Base-by-base conservation (phyloP, 1,140 invertebrate genomes). In the Panonychus citri region DNA sequence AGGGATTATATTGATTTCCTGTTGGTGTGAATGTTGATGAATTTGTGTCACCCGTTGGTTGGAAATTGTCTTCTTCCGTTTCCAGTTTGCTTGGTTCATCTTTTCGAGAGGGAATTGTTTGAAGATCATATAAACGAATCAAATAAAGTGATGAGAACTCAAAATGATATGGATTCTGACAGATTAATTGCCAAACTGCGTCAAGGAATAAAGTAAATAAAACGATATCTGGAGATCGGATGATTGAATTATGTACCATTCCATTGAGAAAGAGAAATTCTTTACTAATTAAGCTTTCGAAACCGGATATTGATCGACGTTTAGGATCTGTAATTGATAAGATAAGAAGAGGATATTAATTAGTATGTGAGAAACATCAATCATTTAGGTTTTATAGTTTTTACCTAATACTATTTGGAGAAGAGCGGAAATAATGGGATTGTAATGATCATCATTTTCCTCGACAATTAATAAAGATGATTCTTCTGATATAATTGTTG, bases 71-170 rank as follows among this genome's bases (percentile, higher is more conserved):
- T 10, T n/a, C 21, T 46, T 46, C 21, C 15, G n/a, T 15, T 46
- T 13, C 21, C 15, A 24, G n/a, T 46, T 13, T 46, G 10, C 13
- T 15, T 21, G 21, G n/a, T 46, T 46, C 43, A 21, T 46, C 43
- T 46, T 21, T 21, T 10, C 43, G n/a, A n/a, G n/a, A 10, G 24
- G 39, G 42, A 28, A 53, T 57, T 17, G 24, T 58, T 26, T 54
- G 57, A 19, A 80, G 77, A 70, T 96, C 89, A 85, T 87, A 93
- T 3, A 94, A 66, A 0, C 83, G 81, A 7, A 83, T 87, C 43
- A 96, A 75, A 70, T 90, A 91, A 0, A 82, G 86, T 71, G 93
- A 85, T 5, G 84, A 84, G 70, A 90, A 90, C 70, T 91, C 83
- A 69, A 95, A 93, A 55, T 80, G 75, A 1, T 78, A 73, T 12